Percentiles rank a stretch among this genome's conserved stretches.
These are phyloP conservation scores for Myotis daubentonii DNA, from an alignment of 2,797 vertebrate genomes.

Conservation along the genomic window DNA sequence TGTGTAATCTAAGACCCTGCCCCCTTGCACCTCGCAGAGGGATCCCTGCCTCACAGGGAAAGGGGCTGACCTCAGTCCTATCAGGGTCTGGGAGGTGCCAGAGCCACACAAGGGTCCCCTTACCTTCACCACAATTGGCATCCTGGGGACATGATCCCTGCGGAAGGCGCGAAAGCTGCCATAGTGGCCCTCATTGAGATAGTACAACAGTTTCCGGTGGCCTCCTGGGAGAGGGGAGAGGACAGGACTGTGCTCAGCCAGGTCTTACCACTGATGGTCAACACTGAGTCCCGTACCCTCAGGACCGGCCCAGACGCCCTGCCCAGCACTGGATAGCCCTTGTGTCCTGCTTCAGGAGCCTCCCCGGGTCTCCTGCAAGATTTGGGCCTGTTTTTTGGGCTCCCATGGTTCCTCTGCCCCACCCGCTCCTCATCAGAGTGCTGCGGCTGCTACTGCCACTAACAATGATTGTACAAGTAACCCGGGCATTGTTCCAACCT, in stretches of 20 bases:
- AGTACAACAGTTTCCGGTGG: constrained; percentile 78
- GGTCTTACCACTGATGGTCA: background rate
- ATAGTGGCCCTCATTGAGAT: constrained; percentile 82
- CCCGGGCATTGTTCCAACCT: background rate
- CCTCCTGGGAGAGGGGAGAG: background rate
- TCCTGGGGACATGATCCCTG: background rate
- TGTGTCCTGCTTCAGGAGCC: background rate
- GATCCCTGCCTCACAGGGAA: background rate
- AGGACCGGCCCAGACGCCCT: background rate
- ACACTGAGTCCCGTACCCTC: background rate
- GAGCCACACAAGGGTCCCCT: background rate
- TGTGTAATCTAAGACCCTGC: background rate
- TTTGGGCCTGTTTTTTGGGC: too few species aligned
- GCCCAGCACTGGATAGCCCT: background rate
- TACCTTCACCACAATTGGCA: constrained; percentile 37
- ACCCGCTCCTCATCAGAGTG: too few species aligned
- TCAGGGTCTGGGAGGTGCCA: background rate
- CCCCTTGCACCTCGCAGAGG: background rate
- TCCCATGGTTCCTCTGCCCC: background rate
- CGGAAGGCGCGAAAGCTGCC: constrained; percentile 6
- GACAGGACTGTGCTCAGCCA: background rate
- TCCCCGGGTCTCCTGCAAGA: rapidly evolving
- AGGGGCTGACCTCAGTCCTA: background rate
- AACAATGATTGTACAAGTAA: background rate
- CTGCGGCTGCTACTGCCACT: background rate